Evolutionary conservation across 2,888 invertebrate species (phyloP), one percentile per base, ranked within the genome.

Genomic region (Ceratothoa steindachneri): DNA sequence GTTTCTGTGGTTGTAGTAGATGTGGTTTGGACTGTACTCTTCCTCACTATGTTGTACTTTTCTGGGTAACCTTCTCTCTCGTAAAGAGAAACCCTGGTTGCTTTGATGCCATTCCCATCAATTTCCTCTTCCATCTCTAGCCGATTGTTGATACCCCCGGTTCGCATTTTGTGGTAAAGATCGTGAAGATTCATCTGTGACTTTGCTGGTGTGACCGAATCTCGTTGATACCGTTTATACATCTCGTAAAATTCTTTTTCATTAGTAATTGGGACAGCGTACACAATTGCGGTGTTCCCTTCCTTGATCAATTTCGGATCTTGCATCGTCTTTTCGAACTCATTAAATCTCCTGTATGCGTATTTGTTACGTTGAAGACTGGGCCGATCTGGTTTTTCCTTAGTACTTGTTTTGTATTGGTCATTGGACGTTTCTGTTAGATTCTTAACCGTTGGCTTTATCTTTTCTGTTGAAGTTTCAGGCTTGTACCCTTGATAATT

Each of bases 191-290:
- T 64, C 12, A 66, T 60, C 41, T 55, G 68, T 19, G 77, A 51
- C n/a, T 67, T 71, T n/a, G 69, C 28, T 3, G 69, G 30, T 12
- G 65, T 41, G 9, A 27, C 27, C n/a, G 68, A 53, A 30, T 74
- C 74, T 30, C 53, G n/a, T 60, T 79, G 79, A 69, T 76, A 79
- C n/a, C 72, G 51, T 22, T 74, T 69, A 55, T 79, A 79, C 79
- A 79, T 79, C 24, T 73, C 65, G 51, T 79, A 74, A 67, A 79
- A 79, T 3, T 73, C 76, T n/a, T 79, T 74, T 29, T 70, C 76
- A 51, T 79, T 69, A 9, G 76, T 79, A 65, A 79, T 79, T 0
- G 79, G 79, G 22, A 79, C 70, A 0, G 76, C 74, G 53, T 79
- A 79, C 29, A 79, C 79, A 24, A 79, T 72, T 0, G 71, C 76